Evolutionary conservation across 37 sponge, comb jelly and placozoan species (phyloP).

Genomic region (Beroe ovata): DNA sequence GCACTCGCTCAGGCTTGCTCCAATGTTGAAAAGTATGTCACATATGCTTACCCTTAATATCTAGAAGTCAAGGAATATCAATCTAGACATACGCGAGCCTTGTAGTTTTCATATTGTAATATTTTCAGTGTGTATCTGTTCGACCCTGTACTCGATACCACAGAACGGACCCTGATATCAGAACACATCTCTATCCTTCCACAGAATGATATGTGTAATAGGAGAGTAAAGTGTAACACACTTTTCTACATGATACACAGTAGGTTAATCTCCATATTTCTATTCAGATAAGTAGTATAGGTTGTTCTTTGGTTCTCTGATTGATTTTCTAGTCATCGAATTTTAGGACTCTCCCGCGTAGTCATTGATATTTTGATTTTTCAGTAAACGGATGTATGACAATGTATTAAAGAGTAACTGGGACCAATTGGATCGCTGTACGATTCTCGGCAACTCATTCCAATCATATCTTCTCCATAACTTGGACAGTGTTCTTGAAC

Average conservation of each 20-base stretch:
- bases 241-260: constrained; percentile 66
- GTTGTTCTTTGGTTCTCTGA: no score
- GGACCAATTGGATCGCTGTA: constrained; percentile 11
- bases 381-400: constrained; percentile 58
- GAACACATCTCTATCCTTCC: background rate
- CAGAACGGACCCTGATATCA: background rate
- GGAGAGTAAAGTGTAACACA: background rate
- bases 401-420: constrained; percentile 24
- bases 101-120: no score
- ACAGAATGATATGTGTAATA: constrained; percentile 27
- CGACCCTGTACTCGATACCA: background rate
- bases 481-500: background rate
- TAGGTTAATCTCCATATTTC: no score
- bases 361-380: no score
- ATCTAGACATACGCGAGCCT: no score
- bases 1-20: background rate
- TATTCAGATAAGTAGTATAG: no score
- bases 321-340: no score
- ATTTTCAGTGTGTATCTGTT: background rate
- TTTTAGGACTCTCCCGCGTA: no score
- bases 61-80: no score
- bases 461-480: constrained; percentile 5
- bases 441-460: constrained; percentile 26
- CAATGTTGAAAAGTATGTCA: background rate
- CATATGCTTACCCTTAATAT: no score